Evolutionary conservation across 35 echinoderm and acorn worm genomes (phyloP), one percentile per base, ranked within the genome.

Genomic region (Nesometra sesokonis): DNA sequence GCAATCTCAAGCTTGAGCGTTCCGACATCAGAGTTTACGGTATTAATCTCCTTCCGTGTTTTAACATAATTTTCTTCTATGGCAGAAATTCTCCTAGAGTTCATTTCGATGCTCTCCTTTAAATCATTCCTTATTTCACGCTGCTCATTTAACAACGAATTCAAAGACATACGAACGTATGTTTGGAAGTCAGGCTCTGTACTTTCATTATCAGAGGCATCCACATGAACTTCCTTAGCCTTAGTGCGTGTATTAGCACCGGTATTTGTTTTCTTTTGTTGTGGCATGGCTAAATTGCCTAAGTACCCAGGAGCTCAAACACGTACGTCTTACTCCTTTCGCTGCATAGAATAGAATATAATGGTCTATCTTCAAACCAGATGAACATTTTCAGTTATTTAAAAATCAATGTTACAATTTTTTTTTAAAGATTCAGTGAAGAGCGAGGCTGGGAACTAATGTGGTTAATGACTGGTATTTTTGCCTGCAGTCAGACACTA

Each of bases 381-480:
- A n/a, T n/a, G n/a, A n/a, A n/a, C n/a, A n/a, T n/a, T n/a, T n/a
- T n/a, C n/a, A n/a, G n/a, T n/a, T n/a, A n/a, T n/a, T n/a, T n/a
- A n/a, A n/a, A n/a, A 43, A 43, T 7, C 4, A 43, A 43, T 43
- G 38, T 43, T 43, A n/a, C n/a, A n/a, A n/a, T n/a, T 43, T 43
- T 43, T 43, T 43, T 43, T 7, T 7, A 57, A 52, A 98, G 95
- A 36, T 77, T 93, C 30, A 98, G 95, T 85, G 92, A 98, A 37
- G 95, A 98, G 67, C 82, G 92, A 79, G 95, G 95, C 67, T 98
- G 95, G 95, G 95, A 98, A 79, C 76, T 98, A 33, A 92, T 98
- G 92, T 98, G 95, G 95, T 88, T 98, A 0, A 84, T 91, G 17
- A 98, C 95, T 31, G 95, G 95, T 5, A 98, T 98, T 87, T 98